These are phyloP conservation scores for Leucoptera coffeella DNA, from an alignment of 2,888 invertebrate species.

Conservation along the genomic window DNA sequence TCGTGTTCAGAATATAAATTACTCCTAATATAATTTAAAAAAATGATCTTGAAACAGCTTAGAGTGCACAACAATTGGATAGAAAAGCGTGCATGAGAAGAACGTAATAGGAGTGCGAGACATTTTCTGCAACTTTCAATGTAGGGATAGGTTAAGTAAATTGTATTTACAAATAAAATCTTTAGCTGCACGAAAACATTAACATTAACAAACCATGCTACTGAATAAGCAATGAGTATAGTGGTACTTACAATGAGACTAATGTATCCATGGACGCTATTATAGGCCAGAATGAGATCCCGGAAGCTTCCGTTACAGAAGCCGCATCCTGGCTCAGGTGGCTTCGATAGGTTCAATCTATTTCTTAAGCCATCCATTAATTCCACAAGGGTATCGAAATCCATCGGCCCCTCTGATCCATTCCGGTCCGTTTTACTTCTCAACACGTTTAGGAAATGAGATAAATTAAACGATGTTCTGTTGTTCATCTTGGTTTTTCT, in stretches of 20 bases:
- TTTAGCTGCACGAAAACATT: constrained; percentile 1
- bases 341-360: constrained; percentile 25
- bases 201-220: background rate
- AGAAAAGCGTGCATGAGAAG: too few species aligned
- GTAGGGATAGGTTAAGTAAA: too few species aligned
- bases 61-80: too few species aligned
- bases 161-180: constrained; percentile 1
- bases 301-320: constrained; percentile 58
- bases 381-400: constrained; percentile 31
- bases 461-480: constrained; percentile 20
- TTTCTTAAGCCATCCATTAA: constrained; percentile 28
- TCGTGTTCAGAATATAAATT: too few species aligned
- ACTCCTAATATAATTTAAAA: too few species aligned
- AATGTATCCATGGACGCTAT: constrained; percentile 73
- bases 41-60: too few species aligned
- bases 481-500: too few species aligned
- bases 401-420: constrained; percentile 21
- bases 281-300: constrained; percentile 58
- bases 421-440: constrained; percentile 20
- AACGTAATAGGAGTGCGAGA: too few species aligned
- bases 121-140: too few species aligned
- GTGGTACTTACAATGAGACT: constrained; percentile 68
- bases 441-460: constrained; percentile 24
- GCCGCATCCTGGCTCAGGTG: constrained; percentile 21
- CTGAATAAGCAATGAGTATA: too few species aligned